Conservation (phyloP, 2,113 vertebrate species). For the Bucco capensis region DNA sequence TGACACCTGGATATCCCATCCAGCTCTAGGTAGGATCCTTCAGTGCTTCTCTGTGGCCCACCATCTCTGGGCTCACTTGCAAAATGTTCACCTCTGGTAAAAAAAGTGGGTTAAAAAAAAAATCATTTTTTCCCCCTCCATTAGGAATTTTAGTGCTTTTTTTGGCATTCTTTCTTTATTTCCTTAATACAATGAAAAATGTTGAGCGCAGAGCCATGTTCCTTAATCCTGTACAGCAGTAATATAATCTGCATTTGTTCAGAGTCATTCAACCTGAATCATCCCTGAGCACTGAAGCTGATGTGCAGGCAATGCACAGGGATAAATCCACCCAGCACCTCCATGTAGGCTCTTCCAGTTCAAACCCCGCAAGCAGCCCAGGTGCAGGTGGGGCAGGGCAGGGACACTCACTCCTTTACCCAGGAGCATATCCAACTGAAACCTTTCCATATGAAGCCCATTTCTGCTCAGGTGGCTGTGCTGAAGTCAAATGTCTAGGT, state of each 20-base stretch:
- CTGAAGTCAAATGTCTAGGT: background rate
- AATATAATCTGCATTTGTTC: constrained; percentile 27
- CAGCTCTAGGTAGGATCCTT: background rate
- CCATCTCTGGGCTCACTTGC: background rate
- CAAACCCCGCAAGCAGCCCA: background rate
- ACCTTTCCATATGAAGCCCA: background rate
- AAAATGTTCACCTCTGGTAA: background rate
- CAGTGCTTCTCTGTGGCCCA: background rate
- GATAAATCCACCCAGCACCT: background rate
- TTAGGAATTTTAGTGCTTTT: background rate
- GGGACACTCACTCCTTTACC: background rate
- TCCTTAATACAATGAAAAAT: background rate
- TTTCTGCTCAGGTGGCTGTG: background rate
- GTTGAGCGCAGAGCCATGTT: background rate
- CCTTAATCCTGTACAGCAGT: constrained; percentile 11
- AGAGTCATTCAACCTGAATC: constrained; percentile 5
- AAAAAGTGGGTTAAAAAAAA: background rate
- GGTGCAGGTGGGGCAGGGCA: background rate
- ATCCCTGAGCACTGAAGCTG: background rate
- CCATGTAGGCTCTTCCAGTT: background rate
- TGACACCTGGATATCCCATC: background rate
- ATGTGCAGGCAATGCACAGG: rapidly evolving
- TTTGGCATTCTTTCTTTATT: background rate
- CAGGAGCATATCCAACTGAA: background rate
- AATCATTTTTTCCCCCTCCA: background rate